Evolutionary conservation across 2,888 invertebrate species (phyloP), one percentile per base, ranked within the genome.

Genomic region (Rhynchonema sp.): DNA sequence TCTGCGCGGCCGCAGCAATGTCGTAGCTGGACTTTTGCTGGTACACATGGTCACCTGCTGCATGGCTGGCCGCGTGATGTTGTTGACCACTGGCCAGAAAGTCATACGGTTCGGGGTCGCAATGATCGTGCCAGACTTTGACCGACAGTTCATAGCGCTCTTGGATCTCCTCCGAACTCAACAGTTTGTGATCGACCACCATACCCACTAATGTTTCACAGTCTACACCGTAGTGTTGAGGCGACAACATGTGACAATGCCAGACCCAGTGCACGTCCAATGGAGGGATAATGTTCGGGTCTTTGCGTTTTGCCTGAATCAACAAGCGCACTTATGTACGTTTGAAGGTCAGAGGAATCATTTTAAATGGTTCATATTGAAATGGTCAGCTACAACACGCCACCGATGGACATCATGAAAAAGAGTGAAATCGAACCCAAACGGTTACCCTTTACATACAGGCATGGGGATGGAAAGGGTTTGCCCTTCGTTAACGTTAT

Each of bases 231-330:
- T 75, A 75, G 25, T 64, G 62, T 22, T 65, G 62, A 1, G 74
- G 74, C 0, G 72, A 68, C 59, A 74, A 64, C 69, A 74, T 67
- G 62, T 74, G 74, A 52, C 73, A 73, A 63, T 77, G 76, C 77
- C 77, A 77, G 6, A 77, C 69, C 77, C 77, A 77, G 62, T 77
- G 75, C 22, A 77, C 74, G 64, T 78, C 77, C 30, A 77, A 62
- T 20, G 78, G 78, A 1, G 77, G 76, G n/a, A 74, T 73, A 46
- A 75, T 64, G 27, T 70, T 69, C 27, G 68, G 64, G 22, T 67
- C 66, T 1, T 64, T 65, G 54, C 66, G 63, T n/a, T 62, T 59
- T 0, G 67, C 66, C 67, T 68, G 63, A 20, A 66, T n/a, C n/a
- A 49, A n/a, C n/a, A n/a, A n/a, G n/a, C n/a, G n/a, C n/a, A n/a